Conservation (phyloP, 2,797 vertebrate species). For the Sarcoramphus papa region DNA sequence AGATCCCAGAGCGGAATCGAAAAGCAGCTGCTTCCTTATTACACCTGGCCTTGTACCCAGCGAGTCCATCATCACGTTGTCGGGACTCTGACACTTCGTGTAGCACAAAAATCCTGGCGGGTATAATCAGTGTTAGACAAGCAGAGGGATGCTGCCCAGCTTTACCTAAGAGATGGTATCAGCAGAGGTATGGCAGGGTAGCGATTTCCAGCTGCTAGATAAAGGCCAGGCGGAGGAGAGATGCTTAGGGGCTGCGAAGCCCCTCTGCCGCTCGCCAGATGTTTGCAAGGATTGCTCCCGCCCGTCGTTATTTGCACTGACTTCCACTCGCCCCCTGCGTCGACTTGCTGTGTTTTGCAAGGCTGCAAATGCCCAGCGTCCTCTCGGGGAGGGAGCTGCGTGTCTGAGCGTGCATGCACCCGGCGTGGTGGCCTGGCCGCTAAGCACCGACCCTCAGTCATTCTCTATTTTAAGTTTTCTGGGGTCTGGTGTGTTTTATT, state of each 20-base stretch:
- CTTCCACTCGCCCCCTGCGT: not conserved
- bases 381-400: not conserved
- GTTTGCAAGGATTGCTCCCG: not conserved
- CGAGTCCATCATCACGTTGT: not conserved
- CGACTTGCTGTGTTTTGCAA: not conserved
- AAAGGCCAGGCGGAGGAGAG: conserved; percentile 35
- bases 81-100: not conserved
- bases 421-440: not conserved
- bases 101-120: not conserved
- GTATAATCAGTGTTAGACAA: not conserved
- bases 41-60: not conserved
- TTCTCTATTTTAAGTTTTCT: not conserved
- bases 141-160: conserved; percentile 53
- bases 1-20: not conserved
- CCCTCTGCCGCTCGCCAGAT: not conserved
- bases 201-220: conserved; percentile 40
- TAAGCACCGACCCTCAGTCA: not conserved
- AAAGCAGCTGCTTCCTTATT: conserved; percentile 31
- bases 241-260: not conserved
- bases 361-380: not conserved
- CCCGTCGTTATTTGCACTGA: not conserved
- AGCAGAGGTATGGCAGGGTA: conserved; percentile 13
- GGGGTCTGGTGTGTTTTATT: not conserved
- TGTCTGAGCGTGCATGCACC: no score
- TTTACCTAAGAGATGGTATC: conserved; percentile 9